Evolutionary conservation across 2,888 invertebrate species (phyloP).

Genomic region (Hypolimnas misippus): DNA sequence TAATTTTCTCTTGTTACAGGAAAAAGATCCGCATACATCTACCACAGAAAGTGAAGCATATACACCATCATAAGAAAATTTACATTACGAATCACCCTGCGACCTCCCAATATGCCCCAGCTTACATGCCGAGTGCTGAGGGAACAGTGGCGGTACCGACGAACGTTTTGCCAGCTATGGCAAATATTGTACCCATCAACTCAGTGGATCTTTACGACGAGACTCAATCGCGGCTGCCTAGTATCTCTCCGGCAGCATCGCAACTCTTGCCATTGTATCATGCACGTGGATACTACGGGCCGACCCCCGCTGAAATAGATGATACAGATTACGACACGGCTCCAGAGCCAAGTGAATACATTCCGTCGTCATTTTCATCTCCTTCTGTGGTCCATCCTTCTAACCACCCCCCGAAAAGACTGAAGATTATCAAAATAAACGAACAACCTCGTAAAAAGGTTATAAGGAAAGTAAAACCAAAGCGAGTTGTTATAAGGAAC

Average conservation of each 20-base stretch:
- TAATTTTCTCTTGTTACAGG: slow-evolving; percentile 76
- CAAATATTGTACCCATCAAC: slow-evolving; percentile 63
- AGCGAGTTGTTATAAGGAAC: slow-evolving; percentile 60
- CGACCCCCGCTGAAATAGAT: slow-evolving; percentile 64
- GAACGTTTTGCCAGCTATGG: slow-evolving; percentile 64
- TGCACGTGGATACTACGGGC: slow-evolving; percentile 78
- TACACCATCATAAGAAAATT: slow-evolving; percentile 82
- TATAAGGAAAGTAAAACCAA: slow-evolving; percentile 66
- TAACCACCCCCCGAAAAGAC: slow-evolving; percentile 60
- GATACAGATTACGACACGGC: slow-evolving; percentile 71
- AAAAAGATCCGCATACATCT: slow-evolving; percentile 84
- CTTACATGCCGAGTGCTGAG: slow-evolving; percentile 73
- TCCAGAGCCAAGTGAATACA: slow-evolving; percentile 59
- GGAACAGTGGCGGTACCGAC: slow-evolving; percentile 70
- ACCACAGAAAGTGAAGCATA: slow-evolving; percentile 83
- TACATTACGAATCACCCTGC: slow-evolving; percentile 81
- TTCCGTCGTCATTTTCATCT: slow-evolving; percentile 57
- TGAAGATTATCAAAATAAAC: slow-evolving; percentile 71
- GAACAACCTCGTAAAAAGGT: slow-evolving; percentile 67
- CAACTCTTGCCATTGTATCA: slow-evolving; percentile 75
- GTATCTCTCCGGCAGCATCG: slow-evolving; percentile 58
- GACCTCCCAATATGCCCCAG: slow-evolving; percentile 76
- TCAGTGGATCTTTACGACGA: slow-evolving; percentile 72
- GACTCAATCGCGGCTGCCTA: slow-evolving; percentile 54
- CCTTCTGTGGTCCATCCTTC: slow-evolving; percentile 49